Conservation (phyloP, 2,797 vertebrate genomes). For the Coregonus suidteri region DNA sequence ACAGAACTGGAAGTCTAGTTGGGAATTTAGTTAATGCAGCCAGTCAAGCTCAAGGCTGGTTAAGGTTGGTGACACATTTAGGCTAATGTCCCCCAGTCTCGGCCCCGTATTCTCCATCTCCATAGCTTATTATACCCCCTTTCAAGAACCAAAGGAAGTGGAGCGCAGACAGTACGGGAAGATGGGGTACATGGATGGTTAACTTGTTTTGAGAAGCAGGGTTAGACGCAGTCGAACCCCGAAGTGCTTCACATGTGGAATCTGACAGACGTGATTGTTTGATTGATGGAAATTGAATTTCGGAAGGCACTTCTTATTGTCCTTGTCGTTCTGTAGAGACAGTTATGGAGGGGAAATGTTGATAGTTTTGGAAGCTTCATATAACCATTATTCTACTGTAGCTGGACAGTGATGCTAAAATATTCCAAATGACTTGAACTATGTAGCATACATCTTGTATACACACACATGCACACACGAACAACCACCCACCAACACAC, state of each 20-base stretch:
- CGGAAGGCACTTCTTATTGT: neutral
- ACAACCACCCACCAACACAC: neutral
- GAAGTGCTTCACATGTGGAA: conserved; percentile 33
- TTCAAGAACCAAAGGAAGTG: conserved; percentile 46
- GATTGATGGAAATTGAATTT: conserved; percentile 51
- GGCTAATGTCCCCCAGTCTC: conserved; percentile 57
- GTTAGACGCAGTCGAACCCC: conserved; percentile 16
- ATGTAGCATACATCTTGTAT: neutral
- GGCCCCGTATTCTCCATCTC: neutral
- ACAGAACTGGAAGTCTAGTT: conserved; percentile 45
- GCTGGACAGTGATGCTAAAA: neutral
- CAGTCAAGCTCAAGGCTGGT: conserved; percentile 52
- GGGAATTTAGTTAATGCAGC: conserved; percentile 56
- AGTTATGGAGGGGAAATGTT: neutral
- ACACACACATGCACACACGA: neutral
- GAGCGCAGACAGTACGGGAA: conserved; percentile 43
- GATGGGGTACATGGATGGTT: conserved; percentile 39
- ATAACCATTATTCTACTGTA: neutral
- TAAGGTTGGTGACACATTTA: conserved; percentile 62
- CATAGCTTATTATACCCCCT: conserved; percentile 48
- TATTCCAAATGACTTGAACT: neutral
- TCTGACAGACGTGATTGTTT: conserved; percentile 57
- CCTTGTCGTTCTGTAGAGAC: neutral
- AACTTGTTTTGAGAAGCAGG: conserved; percentile 32
- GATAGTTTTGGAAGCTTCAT: neutral